These are phyloP conservation scores for Eulemur mongoz DNA, from an alignment of 2,797 vertebrate genomes.

Conservation along the genomic window DNA sequence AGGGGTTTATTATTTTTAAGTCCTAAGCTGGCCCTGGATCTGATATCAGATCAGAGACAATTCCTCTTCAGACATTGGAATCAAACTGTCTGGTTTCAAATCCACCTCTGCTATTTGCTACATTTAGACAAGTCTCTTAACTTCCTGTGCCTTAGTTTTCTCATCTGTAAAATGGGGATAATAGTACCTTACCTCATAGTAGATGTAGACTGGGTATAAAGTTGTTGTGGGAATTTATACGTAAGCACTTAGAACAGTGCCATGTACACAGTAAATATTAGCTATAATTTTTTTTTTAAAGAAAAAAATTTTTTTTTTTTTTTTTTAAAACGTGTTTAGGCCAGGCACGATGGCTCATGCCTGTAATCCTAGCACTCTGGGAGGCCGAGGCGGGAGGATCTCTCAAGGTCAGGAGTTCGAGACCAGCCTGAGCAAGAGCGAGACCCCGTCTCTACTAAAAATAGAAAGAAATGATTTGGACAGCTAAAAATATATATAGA, in stretches of 20 bases:
- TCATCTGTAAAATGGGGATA: not conserved
- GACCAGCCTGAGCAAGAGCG: too few species aligned
- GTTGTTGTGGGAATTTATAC: not conserved
- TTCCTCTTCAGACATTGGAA: not conserved
- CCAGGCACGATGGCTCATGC: too few species aligned
- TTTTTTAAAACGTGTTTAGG: not conserved
- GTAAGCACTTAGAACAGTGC: not conserved
- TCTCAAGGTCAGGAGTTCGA: too few species aligned
- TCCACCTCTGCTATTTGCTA: not conserved
- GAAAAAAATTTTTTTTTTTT: not conserved
- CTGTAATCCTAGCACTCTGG: too few species aligned
- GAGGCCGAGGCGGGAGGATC: too few species aligned
- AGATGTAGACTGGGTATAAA: not conserved
- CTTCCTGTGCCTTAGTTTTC: not conserved
- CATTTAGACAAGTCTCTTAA: not conserved
- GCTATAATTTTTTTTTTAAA: not conserved
- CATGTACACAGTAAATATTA: not conserved
- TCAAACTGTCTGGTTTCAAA: not conserved
- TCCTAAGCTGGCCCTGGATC: not conserved
- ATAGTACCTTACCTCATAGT: not conserved
- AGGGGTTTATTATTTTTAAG: constrained; percentile 5
- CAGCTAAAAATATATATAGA: too few species aligned
- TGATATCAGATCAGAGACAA: not conserved
- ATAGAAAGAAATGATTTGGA: too few species aligned
- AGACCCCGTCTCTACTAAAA: too few species aligned